These are phyloP conservation scores for Cotesia chilonis DNA, from an alignment of 1,140 invertebrate genomes.

Conservation along the genomic window DNA sequence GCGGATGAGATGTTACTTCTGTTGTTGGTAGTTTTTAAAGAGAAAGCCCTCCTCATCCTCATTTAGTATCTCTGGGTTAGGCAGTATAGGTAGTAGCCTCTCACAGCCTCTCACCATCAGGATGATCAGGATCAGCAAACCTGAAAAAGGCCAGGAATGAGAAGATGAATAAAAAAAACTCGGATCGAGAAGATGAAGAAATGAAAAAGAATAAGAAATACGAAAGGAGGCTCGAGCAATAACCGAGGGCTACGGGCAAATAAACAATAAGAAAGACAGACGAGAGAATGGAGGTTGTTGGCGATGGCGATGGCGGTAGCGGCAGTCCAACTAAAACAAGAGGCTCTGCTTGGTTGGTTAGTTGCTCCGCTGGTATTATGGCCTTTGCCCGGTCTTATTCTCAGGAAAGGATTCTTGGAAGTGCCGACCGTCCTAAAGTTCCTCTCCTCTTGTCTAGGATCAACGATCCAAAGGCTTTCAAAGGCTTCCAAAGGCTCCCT, in stretches of 20 bases:
- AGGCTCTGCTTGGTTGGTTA: neutral
- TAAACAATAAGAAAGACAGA: conserved; percentile 35
- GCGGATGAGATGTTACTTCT: neutral
- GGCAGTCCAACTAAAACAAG: neutral
- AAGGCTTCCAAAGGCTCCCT: no score
- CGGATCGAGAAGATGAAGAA: conserved; percentile 6
- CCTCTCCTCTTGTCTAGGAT: neutral
- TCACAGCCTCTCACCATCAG: no score
- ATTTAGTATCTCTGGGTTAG: neutral
- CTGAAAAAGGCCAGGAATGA: conserved; percentile 10
- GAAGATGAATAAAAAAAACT: conserved; percentile 1
- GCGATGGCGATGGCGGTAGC: neutral
- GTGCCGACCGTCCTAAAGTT: conserved; percentile 20
- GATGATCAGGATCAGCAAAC: neutral
- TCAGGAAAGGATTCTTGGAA: conserved; percentile 12
- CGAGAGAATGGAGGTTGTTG: conserved; percentile 1
- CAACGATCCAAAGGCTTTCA: neutral
- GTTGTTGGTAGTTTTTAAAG: no score
- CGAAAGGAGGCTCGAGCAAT: conserved; percentile 22
- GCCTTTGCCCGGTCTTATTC: conserved; percentile 23
- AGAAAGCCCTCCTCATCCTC: no score
- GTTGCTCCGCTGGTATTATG: neutral
- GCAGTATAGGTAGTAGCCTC: neutral
- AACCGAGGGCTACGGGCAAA: conserved; percentile 32
- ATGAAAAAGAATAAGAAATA: conserved; percentile 26